These are phyloP conservation scores for Dione juno DNA, from an alignment of 2,888 invertebrate genomes.

Conservation along the genomic window DNA sequence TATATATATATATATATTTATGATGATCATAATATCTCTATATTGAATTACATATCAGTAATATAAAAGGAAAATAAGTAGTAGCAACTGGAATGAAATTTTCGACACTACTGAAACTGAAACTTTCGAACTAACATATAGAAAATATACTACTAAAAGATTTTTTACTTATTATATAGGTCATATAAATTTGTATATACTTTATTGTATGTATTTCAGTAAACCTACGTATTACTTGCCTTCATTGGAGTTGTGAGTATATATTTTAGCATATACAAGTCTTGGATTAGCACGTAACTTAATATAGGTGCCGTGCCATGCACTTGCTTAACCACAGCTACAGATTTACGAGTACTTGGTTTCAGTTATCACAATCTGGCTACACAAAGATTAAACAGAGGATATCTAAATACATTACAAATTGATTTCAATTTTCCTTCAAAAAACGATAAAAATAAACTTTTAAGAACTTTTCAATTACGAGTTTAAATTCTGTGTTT, in stretches of 20 bases:
- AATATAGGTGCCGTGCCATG: constrained; percentile 37
- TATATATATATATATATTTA: too few relatives aligned
- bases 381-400: constrained; percentile 30
- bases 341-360: constrained; percentile 44
- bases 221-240: neutral
- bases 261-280: constrained; percentile 19
- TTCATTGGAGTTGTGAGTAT: neutral
- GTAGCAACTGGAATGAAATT: too few relatives aligned
- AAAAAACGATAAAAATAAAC: constrained; percentile 9
- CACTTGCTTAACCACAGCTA: constrained; percentile 46
- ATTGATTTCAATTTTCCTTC: neutral
- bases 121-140: too few relatives aligned
- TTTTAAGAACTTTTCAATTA: constrained; percentile 19
- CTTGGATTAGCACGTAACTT: constrained; percentile 38
- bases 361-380: constrained; percentile 37
- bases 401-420: constrained; percentile 17
- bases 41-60: too few relatives aligned
- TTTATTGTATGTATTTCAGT: neutral
- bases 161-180: neutral
- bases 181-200: neutral
- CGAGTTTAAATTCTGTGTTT: constrained; percentile 18
- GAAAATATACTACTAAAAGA: too few relatives aligned
- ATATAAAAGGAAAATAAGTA: too few relatives aligned
- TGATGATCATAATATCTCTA: too few relatives aligned
- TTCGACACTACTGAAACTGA: too few relatives aligned